These are phyloP conservation scores for Bombycilla garrulus DNA, from an alignment of 2,113 vertebrate species.

Conservation along the genomic window DNA sequence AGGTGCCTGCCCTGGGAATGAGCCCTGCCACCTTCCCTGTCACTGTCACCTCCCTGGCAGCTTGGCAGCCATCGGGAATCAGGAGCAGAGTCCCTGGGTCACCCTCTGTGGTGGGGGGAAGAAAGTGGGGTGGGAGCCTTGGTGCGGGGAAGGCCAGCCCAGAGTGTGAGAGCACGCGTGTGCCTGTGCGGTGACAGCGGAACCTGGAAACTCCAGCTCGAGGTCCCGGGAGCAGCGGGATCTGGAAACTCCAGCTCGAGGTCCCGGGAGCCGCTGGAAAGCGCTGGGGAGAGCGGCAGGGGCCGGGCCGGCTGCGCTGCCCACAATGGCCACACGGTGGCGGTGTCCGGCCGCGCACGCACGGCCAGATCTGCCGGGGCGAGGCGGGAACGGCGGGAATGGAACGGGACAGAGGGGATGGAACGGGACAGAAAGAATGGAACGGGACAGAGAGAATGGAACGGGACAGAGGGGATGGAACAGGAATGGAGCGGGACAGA, in stretches of 20 bases:
- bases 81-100: neutral
- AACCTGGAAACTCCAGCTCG: no score
- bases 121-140: neutral
- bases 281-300: neutral
- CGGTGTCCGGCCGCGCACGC: neutral
- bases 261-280: neutral
- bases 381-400: neutral
- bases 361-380: neutral
- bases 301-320: neutral
- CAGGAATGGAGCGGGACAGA: fast-evolving
- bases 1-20: no score
- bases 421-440: fast-evolving
- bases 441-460: neutral
- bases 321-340: neutral
- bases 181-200: fast-evolving
- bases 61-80: neutral
- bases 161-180: fast-evolving
- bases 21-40: neutral
- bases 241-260: neutral
- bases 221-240: neutral
- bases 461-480: neutral
- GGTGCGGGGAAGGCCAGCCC: no score
- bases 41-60: neutral
- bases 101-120: neutral
- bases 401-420: neutral